Conservation (phyloP, 2,888 invertebrate genomes). For the Plagodis pulveraria region DNA sequence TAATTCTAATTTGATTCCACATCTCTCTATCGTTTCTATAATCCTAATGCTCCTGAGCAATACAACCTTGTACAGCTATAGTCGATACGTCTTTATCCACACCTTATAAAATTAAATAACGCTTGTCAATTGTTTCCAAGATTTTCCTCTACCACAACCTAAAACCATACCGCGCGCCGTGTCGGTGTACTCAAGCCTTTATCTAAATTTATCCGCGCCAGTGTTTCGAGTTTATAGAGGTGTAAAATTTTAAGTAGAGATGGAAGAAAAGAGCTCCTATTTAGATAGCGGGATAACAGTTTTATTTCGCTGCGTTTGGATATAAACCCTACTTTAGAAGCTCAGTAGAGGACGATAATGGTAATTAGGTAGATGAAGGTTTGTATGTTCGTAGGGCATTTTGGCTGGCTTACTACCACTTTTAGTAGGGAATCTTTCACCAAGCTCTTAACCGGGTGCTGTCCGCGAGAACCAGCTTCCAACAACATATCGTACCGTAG, state of each 20-base stretch:
- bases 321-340: neutral
- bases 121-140: neutral
- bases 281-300: constrained; percentile 19
- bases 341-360: neutral
- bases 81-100: no score
- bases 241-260: constrained; percentile 27
- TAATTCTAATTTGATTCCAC: no score
- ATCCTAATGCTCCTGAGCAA: no score
- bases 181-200: neutral
- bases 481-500: no score
- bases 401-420: no score
- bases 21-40: no score
- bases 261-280: constrained; percentile 19
- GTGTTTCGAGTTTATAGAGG: constrained; percentile 17
- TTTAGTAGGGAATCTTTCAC: no score
- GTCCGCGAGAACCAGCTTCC: no score
- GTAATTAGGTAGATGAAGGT: neutral
- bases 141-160: neutral
- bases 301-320: constrained; percentile 19
- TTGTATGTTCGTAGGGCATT: neutral
- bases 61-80: no score
- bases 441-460: no score
- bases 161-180: no score
- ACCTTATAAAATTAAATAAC: no score
- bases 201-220: constrained; percentile 12